phyloP scores from a whole-genome alignment of 2,888 invertebrate genomes.

The Macropis europaea region DNA sequence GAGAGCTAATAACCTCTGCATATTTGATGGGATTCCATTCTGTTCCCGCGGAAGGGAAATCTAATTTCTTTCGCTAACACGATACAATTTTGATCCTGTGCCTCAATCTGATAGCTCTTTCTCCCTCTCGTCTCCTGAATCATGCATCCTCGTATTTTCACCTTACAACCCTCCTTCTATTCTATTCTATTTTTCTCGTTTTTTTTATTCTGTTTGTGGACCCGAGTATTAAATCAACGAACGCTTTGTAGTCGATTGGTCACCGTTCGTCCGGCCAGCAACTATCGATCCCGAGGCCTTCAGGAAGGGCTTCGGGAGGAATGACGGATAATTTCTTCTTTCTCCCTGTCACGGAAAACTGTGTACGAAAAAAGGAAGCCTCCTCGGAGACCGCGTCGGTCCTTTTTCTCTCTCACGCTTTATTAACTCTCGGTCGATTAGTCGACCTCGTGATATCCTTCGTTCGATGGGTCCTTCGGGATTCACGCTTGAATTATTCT shows the following conservation, averaged over 20 bases:
- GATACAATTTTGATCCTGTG: conserved; percentile 70
- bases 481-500: conserved; percentile 56
- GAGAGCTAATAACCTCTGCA: conserved; percentile 70
- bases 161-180: not conserved
- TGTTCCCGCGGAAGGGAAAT: conserved; percentile 57
- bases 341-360: conserved; percentile 17
- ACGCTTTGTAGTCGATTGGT: conserved; percentile 59
- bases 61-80: conserved; percentile 69
- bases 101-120: conserved; percentile 60
- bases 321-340: conserved; percentile 65
- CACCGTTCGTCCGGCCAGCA: conserved; percentile 49
- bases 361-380: conserved; percentile 23
- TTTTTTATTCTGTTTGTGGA: not conserved
- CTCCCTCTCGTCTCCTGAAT: conserved; percentile 60
- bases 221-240: conserved; percentile 64
- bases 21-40: conserved; percentile 68
- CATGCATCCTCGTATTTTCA: conserved; percentile 50
- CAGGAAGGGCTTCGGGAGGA: conserved; percentile 43
- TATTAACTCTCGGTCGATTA: conserved; percentile 67
- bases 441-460: conserved; percentile 48
- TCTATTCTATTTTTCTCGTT: conserved; percentile 12
- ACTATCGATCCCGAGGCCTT: conserved; percentile 60
- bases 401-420: conserved; percentile 55
- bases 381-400: conserved; percentile 56
- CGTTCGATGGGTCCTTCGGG: conserved; percentile 50